Conservation (phyloP, 2,797 vertebrate genomes). For the Enteromius fasciolatus region DNA sequence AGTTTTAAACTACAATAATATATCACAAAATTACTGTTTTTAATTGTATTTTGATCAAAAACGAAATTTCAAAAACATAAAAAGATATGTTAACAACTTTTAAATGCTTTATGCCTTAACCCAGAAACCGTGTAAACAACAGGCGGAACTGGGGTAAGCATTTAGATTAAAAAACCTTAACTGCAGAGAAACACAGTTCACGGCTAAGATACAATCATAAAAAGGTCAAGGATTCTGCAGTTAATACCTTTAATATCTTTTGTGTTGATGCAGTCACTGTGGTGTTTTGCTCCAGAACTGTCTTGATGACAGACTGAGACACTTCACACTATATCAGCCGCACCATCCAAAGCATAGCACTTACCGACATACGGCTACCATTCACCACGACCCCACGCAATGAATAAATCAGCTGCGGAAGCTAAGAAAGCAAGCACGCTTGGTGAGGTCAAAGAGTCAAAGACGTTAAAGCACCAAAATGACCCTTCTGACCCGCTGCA, state of each 20-base stretch:
- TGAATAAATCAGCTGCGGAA: neutral
- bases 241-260: neutral
- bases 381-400: neutral
- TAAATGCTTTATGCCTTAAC: neutral
- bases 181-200: neutral
- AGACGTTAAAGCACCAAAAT: neutral
- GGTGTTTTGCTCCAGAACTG: neutral
- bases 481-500: neutral
- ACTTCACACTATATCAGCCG: neutral
- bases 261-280: neutral
- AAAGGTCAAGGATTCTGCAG: too few relatives aligned
- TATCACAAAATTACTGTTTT: neutral
- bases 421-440: neutral
- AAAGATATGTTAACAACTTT: neutral
- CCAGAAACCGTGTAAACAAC: constrained; percentile 5
- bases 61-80: neutral
- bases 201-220: neutral
- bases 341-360: neutral
- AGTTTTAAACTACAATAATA: neutral
- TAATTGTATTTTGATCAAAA: neutral
- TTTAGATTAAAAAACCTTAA: neutral
- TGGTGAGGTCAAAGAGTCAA: neutral
- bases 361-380: neutral
- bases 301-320: constrained; percentile 1
- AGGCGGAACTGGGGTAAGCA: neutral